Evolutionary conservation across 2,888 invertebrate genomes (phyloP), one percentile per base, ranked within the genome.

Genomic region (Operophtera brumata): DNA sequence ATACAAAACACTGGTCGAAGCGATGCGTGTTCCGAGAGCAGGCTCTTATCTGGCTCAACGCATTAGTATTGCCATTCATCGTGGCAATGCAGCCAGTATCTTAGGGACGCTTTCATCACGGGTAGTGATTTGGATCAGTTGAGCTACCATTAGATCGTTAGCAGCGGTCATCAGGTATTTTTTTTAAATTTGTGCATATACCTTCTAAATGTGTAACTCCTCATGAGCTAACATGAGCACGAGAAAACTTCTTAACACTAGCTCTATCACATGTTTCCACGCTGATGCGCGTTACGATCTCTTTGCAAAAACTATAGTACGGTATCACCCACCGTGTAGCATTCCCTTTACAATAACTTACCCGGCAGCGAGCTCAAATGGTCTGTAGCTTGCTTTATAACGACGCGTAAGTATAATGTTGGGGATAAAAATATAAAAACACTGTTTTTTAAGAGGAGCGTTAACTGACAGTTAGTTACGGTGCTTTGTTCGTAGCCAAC

Each of bases 341-440:
- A 69, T 71, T 72, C 72, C 70, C 62, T 64, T 69, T 70, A 73
- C 71, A 77, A 77, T 78, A 80, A 76, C 75, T 77, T 78, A 74
- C 66, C 69, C 73, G 58, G 72, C 67, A 69, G 65, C 66, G 69
- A 61, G 73, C 71, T 75, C 78, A 74, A 82, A 82, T 79, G 78
- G 78, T 68, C 69, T 77, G 78, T 71, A 73, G 66, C 67, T 66
- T 76, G 68, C 71, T 80, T 75, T 80, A 76, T 80, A 80, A 79
- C 75, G 74, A 73, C 71, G 67, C 64, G 69, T 73, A 72, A 67
- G 70, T 71, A 69, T 74, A 69, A 72, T 71, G 71, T 70, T 40
- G 59, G 41, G 70, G 65, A 61, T 58, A 59, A 59, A 63, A 64
- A 45, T 45, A 69, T 71, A 66, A 71, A 67, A 67, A 58, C 58